phyloP scores from a whole-genome alignment of 1,140 invertebrate genomes.

The Metaphire vulgaris region DNA sequence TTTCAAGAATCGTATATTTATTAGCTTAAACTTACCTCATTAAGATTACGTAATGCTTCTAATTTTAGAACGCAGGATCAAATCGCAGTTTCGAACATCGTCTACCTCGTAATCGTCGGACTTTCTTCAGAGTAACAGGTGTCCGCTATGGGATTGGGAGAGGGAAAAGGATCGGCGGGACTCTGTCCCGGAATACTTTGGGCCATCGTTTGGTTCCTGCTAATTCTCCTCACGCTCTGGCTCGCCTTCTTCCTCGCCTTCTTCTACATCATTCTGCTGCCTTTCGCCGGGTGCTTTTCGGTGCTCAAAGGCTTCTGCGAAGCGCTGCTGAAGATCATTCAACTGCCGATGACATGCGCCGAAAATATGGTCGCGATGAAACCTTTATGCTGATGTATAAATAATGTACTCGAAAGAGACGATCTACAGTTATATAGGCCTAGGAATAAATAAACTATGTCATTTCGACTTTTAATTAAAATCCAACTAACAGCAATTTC shows the following conservation, averaged over 20 bases:
- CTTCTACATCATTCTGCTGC: slow-evolving; percentile 46
- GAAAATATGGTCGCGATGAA: slow-evolving; percentile 49
- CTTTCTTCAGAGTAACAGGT: too few relatives aligned
- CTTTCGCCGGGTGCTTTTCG: slow-evolving; percentile 44
- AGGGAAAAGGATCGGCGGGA: slow-evolving; percentile 31
- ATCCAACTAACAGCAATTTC: too few relatives aligned
- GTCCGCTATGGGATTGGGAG: slow-evolving; percentile 29
- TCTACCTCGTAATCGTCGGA: too few relatives aligned
- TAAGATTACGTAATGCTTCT: too few relatives aligned
- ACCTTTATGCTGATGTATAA: slow-evolving; percentile 37
- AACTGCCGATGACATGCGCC: slow-evolving; percentile 45
- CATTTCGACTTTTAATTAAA: too few relatives aligned
- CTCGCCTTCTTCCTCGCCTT: slow-evolving; percentile 44
- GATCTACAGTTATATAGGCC: too few relatives aligned
- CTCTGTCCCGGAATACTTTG: slow-evolving; percentile 29
- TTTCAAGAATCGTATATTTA: too few relatives aligned
- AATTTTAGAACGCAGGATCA: too few relatives aligned
- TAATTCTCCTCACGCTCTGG: slow-evolving; percentile 32
- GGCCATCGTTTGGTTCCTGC: slow-evolving; percentile 23
- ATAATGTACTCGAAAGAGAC: too few relatives aligned
- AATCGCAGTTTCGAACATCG: too few relatives aligned
- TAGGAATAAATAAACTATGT: too few relatives aligned
- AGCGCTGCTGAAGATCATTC: slow-evolving; percentile 41
- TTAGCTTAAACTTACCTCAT: too few relatives aligned
- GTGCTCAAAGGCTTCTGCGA: slow-evolving; percentile 41